Conservation (phyloP, 2,113 vertebrate species). For the Chrysochloris asiatica region DNA sequence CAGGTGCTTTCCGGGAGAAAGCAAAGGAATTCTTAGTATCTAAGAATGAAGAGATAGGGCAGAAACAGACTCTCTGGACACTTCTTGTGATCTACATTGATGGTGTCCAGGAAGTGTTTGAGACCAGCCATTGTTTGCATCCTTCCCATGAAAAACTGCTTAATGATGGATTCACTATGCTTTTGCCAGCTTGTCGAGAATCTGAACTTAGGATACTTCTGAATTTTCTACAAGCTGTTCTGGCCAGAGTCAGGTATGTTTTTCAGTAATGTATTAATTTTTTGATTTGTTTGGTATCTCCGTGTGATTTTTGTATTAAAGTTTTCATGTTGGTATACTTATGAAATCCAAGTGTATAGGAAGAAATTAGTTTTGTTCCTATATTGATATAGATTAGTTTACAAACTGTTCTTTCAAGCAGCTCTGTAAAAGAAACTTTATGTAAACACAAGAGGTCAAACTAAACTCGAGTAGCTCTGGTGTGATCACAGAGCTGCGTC, state of each 20-base stretch:
- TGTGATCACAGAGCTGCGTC: background rate
- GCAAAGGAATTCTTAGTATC: conserved; percentile 95
- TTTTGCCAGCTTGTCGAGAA: conserved; percentile 93
- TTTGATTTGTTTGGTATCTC: background rate
- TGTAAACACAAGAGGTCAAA: background rate
- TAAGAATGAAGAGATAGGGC: conserved; percentile 88
- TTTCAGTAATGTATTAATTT: background rate
- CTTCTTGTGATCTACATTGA: conserved; percentile 93
- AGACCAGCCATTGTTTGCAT: conserved; percentile 89
- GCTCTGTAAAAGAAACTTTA: conserved; percentile 38
- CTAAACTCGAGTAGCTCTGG: background rate
- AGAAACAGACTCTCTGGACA: conserved; percentile 92
- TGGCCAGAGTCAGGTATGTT: conserved; percentile 93
- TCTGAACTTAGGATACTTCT: conserved; percentile 90
- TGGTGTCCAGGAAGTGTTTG: conserved; percentile 94
- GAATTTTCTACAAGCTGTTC: conserved; percentile 90
- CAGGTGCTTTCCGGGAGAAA: conserved; percentile 88
- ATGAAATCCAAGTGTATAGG: background rate
- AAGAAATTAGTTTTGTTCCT: background rate
- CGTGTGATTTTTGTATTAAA: conserved; percentile 24
- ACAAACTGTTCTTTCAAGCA: conserved; percentile 42
- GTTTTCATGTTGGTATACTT: background rate
- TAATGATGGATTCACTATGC: conserved; percentile 94
- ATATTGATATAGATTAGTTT: background rate
- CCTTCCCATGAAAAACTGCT: conserved; percentile 95